Conservation (phyloP, 2,797 vertebrate genomes). For the Pogoniulus pusillus region DNA sequence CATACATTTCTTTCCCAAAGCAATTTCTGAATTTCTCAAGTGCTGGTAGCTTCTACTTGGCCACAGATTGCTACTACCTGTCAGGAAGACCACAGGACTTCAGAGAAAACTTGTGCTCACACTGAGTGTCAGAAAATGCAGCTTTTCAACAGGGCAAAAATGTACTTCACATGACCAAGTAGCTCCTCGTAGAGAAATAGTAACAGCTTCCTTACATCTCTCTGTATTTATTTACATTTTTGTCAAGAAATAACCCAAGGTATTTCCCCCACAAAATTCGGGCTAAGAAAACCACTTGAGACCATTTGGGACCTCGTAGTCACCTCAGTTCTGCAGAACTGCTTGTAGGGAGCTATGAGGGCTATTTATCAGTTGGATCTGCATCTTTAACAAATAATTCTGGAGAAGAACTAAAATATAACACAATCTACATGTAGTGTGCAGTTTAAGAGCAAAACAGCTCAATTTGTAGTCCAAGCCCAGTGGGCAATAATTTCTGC, state of each 20-base stretch:
- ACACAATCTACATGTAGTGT: neutral
- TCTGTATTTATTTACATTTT: neutral
- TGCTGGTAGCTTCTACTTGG: neutral
- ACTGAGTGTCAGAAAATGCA: neutral
- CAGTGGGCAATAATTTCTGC: slow-evolving; percentile 1
- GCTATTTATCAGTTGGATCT: neutral
- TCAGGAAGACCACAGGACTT: neutral
- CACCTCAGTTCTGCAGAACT: neutral
- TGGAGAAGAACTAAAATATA: neutral
- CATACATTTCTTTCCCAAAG: neutral
- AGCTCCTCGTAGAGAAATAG: neutral
- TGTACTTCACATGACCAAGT: neutral
- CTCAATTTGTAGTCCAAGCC: neutral
- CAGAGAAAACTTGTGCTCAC: neutral
- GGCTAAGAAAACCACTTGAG: neutral
- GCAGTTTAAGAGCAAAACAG: neutral
- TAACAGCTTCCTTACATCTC: neutral
- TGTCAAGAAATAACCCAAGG: neutral
- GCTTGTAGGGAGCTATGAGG: neutral
- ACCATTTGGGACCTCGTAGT: neutral
- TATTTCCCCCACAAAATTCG: neutral
- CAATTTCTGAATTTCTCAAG: neutral
- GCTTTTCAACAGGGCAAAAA: neutral
- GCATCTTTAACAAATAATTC: neutral
- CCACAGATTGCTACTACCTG: neutral